phyloP scores from a whole-genome alignment of 2,113 vertebrate species.

The Hippocampus comes region DNA sequence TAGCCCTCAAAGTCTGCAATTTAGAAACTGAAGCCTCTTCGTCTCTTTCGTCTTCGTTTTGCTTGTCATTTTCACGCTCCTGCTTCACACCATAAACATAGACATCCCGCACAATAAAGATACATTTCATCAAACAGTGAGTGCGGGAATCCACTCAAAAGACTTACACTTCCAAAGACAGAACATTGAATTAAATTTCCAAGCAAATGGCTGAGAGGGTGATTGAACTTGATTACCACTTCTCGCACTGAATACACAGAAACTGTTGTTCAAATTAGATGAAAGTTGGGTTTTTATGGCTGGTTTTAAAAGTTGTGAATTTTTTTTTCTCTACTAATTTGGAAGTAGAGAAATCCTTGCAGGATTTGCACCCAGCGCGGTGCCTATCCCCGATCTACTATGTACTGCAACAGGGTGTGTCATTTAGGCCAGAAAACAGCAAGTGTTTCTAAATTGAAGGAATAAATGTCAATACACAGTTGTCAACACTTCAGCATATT shows the following conservation, averaged over 20 bases:
- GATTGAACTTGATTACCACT: background rate
- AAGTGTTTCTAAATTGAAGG: background rate
- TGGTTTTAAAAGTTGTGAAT: too few relatives aligned
- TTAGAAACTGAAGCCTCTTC: conserved; percentile 48
- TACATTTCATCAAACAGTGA: background rate
- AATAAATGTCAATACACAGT: background rate
- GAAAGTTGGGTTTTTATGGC: too few relatives aligned
- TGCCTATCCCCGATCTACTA: background rate
- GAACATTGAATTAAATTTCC: background rate
- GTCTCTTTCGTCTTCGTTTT: conserved; percentile 46
- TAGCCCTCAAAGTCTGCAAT: conserved; percentile 57
- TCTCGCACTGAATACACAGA: background rate
- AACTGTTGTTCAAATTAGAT: too few relatives aligned
- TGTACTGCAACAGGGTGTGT: background rate
- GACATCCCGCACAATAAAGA: background rate
- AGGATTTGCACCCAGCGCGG: too few relatives aligned
- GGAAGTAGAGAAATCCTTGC: too few relatives aligned
- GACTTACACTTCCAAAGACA: too few relatives aligned
- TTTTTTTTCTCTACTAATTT: too few relatives aligned
- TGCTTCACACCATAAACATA: conserved; percentile 33
- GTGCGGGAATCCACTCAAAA: too few relatives aligned
- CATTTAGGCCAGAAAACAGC: background rate
- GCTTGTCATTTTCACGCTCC: conserved; percentile 43
- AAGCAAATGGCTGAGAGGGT: background rate
- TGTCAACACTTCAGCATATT: background rate